phyloP scores from a whole-genome alignment of 2,797 vertebrate species.

The Thamnophis elegans region DNA sequence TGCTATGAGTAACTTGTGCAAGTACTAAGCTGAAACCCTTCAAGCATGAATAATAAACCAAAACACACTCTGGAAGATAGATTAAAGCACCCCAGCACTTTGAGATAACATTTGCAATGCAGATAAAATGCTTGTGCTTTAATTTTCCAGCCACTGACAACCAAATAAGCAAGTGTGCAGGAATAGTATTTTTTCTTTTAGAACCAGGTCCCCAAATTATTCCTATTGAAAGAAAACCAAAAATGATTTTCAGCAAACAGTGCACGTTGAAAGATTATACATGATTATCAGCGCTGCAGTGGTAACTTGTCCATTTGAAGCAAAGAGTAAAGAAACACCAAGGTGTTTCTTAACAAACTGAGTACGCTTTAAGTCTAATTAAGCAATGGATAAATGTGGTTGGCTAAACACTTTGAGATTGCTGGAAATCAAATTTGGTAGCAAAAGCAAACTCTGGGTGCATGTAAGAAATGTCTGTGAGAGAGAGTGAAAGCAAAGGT shows the following conservation, averaged over 20 bases:
- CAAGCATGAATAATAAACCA: constrained; percentile 58
- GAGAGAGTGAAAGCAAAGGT: not conserved
- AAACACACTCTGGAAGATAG: constrained; percentile 55
- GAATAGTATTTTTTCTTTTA: constrained; percentile 64
- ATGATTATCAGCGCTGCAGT: constrained; percentile 57
- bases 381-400: constrained; percentile 56
- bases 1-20: constrained; percentile 47
- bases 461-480: not conserved
- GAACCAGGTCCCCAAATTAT: constrained; percentile 56
- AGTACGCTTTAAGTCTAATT: constrained; percentile 63
- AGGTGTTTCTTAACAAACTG: constrained; percentile 47
- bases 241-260: constrained; percentile 62
- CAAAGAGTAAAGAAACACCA: constrained; percentile 58
- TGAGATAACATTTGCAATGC: constrained; percentile 65
- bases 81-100: constrained; percentile 63
- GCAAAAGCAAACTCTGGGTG: not conserved
- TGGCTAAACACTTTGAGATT: constrained; percentile 52
- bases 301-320: constrained; percentile 65
- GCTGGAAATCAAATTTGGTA: not conserved
- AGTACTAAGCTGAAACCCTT: constrained; percentile 62
- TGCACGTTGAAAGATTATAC: constrained; percentile 49
- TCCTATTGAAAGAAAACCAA: constrained; percentile 62
- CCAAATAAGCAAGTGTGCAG: constrained; percentile 63
- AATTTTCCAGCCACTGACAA: constrained; percentile 58
- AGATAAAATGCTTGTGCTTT: constrained; percentile 66